Evolutionary conservation across 2,797 vertebrate species (phyloP).

Genomic region (Salmo trutta): DNA sequence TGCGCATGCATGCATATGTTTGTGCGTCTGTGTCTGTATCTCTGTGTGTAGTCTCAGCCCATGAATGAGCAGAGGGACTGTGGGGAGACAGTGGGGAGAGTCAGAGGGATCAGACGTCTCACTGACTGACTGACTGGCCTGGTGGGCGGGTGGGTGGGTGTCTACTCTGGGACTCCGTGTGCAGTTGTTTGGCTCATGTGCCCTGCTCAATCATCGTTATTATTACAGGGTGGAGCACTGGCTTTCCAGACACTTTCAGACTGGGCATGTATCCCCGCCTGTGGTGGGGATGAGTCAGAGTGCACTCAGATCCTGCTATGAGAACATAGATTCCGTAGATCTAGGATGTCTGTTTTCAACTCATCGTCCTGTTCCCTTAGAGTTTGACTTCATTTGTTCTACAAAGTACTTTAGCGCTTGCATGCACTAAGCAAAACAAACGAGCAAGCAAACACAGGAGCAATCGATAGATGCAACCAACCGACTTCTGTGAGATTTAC

Average conservation of each 20-base stretch:
- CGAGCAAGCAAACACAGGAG: not conserved
- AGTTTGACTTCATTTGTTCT: not conserved
- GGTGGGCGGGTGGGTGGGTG: conserved; percentile 8
- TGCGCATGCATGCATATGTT: conserved; percentile 19
- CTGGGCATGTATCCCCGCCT: conserved; percentile 15
- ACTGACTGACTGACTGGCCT: not conserved
- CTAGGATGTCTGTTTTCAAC: not conserved
- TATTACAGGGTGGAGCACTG: conserved; percentile 28
- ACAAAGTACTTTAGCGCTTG: not conserved
- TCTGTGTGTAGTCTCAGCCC: conserved; percentile 13
- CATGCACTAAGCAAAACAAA: not conserved
- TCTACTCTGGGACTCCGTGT: conserved; percentile 7
- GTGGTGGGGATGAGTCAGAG: conserved; percentile 21
- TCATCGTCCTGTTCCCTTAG: not conserved
- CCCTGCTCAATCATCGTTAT: conserved; percentile 20
- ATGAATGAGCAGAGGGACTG: conserved; percentile 6
- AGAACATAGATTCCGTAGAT: not conserved
- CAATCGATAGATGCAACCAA: not conserved
- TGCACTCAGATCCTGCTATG: not conserved
- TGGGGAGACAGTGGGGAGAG: conserved; percentile 27
- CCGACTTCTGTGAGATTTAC: not conserved
- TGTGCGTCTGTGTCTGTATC: conserved; percentile 14
- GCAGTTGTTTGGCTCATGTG: conserved; percentile 18
- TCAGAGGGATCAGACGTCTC: conserved; percentile 27
- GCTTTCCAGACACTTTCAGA: conserved; percentile 35